Base-by-base conservation (phyloP, 2,888 invertebrate genomes). In the Scaeva pyrastri region DNA sequence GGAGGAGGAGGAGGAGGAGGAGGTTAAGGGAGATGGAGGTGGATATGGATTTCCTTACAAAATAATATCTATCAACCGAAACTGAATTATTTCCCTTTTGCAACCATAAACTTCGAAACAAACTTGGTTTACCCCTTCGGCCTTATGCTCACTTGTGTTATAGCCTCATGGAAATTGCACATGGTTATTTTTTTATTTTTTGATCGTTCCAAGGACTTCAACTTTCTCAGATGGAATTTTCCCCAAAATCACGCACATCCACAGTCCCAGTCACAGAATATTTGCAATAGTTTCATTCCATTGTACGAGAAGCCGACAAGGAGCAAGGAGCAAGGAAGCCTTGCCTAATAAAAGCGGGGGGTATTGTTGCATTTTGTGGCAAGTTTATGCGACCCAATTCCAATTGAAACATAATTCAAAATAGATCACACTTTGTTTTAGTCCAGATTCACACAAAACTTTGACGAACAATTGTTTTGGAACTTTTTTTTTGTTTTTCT, bases 231-330 rank as follows among this genome's bases (percentile, higher is more conserved):
- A 1, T 8, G 60, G 19, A 14, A 60, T 41, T 23, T 41, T 8
- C 16, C 11, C 16, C 43, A 26, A 62, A 26, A 45, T 62, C 62
- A 43, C 43, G 62, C 23, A 62, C 12, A 62, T 60, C 43, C 6
- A 31, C 31, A 7, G 31, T 31, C 31, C 5, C 16, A 26, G 62
- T 62, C 62, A n/a, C 14, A 43, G n/a, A 19, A 16, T 31, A 36
- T 16, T 56, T 31, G 11, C 16, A 56, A 56, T 36, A 56, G 56
- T 36, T 56, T 56, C 31, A 6, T 36, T n/a, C n/a, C n/a, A n/a
- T n/a, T n/a, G n/a, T 36, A 31, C 16, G 11, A 1, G 11, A 10
- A 31, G 55, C 31, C 8, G 55, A 4, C 4, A 14, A 14, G 11
- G 2, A n/a, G n/a, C 2, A n/a, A 43, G n/a, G n/a, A n/a, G n/a